Evolutionary conservation across 2,797 vertebrate species (phyloP).

Genomic region (Lutjanus argentimaculatus): DNA sequence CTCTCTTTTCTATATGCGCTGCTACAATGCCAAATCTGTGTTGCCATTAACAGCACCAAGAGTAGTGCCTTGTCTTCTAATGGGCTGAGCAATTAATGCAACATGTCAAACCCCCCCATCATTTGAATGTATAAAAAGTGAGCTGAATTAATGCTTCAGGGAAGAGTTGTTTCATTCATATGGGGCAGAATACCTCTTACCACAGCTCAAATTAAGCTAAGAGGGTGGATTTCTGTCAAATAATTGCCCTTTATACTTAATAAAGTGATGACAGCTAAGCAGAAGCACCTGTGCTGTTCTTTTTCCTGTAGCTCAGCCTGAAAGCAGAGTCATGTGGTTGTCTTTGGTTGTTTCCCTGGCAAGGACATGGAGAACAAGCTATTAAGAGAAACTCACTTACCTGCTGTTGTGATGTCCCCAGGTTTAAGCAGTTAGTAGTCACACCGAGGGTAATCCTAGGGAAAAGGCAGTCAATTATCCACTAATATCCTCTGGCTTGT

Average conservation of each 20-base stretch:
- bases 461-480: slow-evolving; percentile 56
- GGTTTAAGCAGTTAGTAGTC: slow-evolving; percentile 43
- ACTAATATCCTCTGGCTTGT: slow-evolving; percentile 58
- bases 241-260: slow-evolving; percentile 25
- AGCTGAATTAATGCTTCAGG: slow-evolving; percentile 41
- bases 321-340: slow-evolving; percentile 23
- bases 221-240: slow-evolving; percentile 8
- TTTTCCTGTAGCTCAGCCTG: slow-evolving; percentile 20
- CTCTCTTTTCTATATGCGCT: slow-evolving; percentile 29
- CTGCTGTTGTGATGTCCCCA: slow-evolving; percentile 63
- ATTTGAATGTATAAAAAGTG: slow-evolving; percentile 58
- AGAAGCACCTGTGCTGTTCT: slow-evolving; percentile 37
- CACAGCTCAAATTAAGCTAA: slow-evolving; percentile 6
- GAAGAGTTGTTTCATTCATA: slow-evolving; percentile 62
- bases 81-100: slow-evolving; percentile 50
- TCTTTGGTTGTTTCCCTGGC: slow-evolving; percentile 13
- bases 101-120: slow-evolving; percentile 39
- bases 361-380: slow-evolving; percentile 6
- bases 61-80: slow-evolving; percentile 57
- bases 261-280: slow-evolving; percentile 41
- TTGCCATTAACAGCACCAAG: slow-evolving; percentile 33
- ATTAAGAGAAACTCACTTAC: slow-evolving; percentile 56
- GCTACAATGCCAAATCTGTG: slow-evolving; percentile 50
- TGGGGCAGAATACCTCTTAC: not conserved
- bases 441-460: slow-evolving; percentile 65